Evolutionary conservation across 2,113 vertebrate species (phyloP).

Genomic region (Mesocricetus auratus): DNA sequence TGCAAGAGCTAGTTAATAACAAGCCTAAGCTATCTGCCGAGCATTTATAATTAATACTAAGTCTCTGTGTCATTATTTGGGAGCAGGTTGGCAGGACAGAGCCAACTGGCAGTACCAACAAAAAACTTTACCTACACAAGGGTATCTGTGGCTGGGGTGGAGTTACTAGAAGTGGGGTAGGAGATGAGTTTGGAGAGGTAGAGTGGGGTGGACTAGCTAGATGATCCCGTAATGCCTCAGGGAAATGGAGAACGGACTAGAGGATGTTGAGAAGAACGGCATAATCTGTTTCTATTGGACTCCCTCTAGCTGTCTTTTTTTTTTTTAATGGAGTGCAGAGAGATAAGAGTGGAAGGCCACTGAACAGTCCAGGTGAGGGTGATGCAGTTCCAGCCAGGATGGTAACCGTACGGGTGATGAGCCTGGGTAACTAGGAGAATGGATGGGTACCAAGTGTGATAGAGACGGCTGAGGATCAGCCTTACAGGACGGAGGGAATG

Average conservation of each 20-base stretch:
- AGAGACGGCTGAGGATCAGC: neutral
- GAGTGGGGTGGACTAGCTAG: neutral
- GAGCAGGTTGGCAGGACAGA: no score
- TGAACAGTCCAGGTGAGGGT: neutral
- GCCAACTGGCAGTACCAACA: no score
- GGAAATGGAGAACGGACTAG: neutral
- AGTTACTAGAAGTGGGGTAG: neutral
- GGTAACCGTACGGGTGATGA: neutral
- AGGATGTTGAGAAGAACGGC: neutral
- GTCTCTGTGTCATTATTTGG: no score
- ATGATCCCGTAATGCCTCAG: neutral
- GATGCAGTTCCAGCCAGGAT: neutral
- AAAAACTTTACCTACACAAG: no score
- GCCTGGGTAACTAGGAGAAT: neutral
- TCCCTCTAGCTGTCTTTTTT: neutral
- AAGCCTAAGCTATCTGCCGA: no score
- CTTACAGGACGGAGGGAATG: neutral
- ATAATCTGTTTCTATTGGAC: slow-evolving; percentile 14
- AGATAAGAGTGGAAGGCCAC: neutral
- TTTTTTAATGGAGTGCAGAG: neutral
- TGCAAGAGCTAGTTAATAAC: no score
- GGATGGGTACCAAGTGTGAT: neutral
- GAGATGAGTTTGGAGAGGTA: neutral
- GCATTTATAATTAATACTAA: no score
- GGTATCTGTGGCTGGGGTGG: neutral